These are phyloP conservation scores for Sicus ferrugineus DNA, from an alignment of 2,888 invertebrate species.

Conservation along the genomic window DNA sequence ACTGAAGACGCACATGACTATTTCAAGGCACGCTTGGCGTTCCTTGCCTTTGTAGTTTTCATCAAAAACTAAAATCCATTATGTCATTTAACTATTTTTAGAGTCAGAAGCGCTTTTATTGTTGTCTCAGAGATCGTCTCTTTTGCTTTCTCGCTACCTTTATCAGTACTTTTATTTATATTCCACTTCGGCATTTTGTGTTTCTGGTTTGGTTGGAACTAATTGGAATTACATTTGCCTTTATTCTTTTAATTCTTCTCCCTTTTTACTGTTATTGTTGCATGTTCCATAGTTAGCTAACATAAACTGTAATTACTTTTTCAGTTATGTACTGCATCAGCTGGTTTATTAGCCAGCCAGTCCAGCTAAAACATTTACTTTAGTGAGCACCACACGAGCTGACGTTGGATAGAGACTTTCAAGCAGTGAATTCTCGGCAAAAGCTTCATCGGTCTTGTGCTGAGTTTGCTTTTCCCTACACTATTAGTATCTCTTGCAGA, in stretches of 20 bases:
- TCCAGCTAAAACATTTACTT: not conserved
- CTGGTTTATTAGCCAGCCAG: not conserved
- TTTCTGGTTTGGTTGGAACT: no score
- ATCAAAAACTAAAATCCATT: constrained; percentile 24
- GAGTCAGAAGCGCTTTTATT: constrained; percentile 18
- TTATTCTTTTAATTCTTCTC: constrained; percentile 75
- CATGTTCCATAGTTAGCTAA: constrained; percentile 65
- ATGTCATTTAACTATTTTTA: constrained; percentile 40
- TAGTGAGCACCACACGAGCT: no score
- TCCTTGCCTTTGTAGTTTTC: not conserved
- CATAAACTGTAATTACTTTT: constrained; percentile 50
- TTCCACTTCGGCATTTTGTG: no score
- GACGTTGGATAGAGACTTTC: no score
- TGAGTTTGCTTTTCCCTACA: not conserved
- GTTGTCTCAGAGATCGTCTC: constrained; percentile 18
- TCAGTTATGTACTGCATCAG: constrained; percentile 46
- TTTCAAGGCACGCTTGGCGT: no score
- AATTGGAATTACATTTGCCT: constrained; percentile 55
- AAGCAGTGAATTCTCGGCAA: constrained; percentile 13
- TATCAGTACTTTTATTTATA: no score
- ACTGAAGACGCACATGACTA: no score
- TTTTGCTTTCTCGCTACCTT: no score
- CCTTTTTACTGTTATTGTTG: constrained; percentile 66
- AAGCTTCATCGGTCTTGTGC: not conserved
- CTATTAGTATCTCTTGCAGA: not conserved